phyloP scores from a whole-genome alignment of 2,888 invertebrate genomes.

The Maniola hyperantus region DNA sequence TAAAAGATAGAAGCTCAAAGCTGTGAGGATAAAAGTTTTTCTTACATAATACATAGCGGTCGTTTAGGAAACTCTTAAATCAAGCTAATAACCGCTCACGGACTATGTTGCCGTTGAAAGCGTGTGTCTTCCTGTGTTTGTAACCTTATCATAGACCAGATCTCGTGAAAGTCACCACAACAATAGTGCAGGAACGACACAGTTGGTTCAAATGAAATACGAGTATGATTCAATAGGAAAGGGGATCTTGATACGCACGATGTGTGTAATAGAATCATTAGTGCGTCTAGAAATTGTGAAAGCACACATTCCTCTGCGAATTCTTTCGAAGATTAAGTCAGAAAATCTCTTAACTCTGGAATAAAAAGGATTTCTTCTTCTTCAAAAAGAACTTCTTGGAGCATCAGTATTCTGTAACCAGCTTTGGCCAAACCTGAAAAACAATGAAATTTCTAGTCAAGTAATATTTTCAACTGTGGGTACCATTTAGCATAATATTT shows the following conservation, averaged over 20 bases:
- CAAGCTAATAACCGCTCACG: slow-evolving; percentile 1
- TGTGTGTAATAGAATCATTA: slow-evolving; percentile 15
- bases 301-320: neutral
- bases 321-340: neutral
- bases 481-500: neutral
- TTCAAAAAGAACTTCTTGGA: no score
- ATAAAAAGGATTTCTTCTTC: no score
- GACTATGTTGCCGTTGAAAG: slow-evolving; percentile 11
- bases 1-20: no score
- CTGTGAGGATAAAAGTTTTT: no score
- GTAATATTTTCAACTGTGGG: neutral
- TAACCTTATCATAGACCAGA: slow-evolving; percentile 36
- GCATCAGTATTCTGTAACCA: no score
- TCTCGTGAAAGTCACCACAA: slow-evolving; percentile 44
- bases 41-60: no score
- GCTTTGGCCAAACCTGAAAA: neutral
- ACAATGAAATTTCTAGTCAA: neutral
- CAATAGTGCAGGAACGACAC: slow-evolving; percentile 35
- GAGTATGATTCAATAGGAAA: slow-evolving; percentile 19
- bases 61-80: no score
- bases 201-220: slow-evolving; percentile 23
- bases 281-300: slow-evolving; percentile 9
- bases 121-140: slow-evolving; percentile 35
- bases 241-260: slow-evolving; percentile 28
- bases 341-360: no score